phyloP scores from a whole-genome alignment of 92 coral and sea anemone genomes.

The Palythoa grandis region DNA sequence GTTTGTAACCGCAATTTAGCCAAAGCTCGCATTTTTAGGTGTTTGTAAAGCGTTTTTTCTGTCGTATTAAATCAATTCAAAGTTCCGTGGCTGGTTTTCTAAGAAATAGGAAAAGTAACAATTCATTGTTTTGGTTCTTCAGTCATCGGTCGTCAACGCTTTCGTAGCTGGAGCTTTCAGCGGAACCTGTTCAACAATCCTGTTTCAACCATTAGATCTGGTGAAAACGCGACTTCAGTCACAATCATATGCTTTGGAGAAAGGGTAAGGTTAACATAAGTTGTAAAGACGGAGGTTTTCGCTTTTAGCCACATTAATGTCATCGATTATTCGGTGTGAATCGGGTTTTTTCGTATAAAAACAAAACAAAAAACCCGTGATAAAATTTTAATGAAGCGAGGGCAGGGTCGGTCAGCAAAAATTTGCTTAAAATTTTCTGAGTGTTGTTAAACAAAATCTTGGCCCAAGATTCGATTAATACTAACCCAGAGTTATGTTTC shows the following conservation, averaged over 20 bases:
- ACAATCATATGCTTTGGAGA: conserved; percentile 35
- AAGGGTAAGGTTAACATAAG: conserved; percentile 11
- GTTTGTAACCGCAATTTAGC: not conserved
- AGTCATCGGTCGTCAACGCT: conserved; percentile 79
- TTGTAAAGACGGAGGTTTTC: too few species aligned
- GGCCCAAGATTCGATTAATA: not conserved
- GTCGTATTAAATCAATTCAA: not conserved
- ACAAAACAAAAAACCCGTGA: not conserved
- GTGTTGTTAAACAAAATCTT: not conserved
- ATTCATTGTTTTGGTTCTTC: not conserved
- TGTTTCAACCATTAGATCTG: conserved; percentile 95
- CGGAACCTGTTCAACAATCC: conserved; percentile 90
- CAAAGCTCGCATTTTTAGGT: not conserved
- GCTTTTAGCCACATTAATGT: too few species aligned
- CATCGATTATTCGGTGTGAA: too few species aligned
- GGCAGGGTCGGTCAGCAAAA: not conserved
- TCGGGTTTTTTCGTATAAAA: too few species aligned
- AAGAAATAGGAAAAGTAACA: not conserved
- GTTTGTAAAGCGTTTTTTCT: not conserved
- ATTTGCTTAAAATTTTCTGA: not conserved
- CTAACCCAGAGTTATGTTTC: too few species aligned
- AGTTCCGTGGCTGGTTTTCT: not conserved
- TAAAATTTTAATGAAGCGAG: not conserved
- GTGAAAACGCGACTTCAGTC: conserved; percentile 92
- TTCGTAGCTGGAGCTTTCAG: conserved; percentile 96